Evolutionary conservation across 92 coral and sea anemone genomes (phyloP), one percentile per base, ranked within the genome.

Genomic region (Scolanthus callimorphus): DNA sequence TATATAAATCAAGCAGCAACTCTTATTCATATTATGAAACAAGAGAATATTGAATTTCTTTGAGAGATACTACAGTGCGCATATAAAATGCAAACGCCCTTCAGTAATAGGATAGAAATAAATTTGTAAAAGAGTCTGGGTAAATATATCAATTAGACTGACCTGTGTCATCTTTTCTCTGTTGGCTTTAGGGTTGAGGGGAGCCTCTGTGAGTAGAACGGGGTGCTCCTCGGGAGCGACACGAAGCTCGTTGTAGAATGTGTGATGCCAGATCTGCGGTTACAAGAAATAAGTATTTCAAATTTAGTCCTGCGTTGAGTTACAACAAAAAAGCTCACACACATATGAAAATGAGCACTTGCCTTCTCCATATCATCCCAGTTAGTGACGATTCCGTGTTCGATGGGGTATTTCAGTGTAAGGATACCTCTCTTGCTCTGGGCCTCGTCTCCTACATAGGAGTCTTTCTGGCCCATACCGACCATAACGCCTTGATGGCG

Each of bases 401-500:
- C 97, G 91, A 90, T 90, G 88, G 97, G 97, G 79, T 91, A 91
- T 78, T 91, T 91, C 29, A 91, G 79, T 10, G 97, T 91, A 44
- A 92, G 90, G 45, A 92, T 92, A 80, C 98, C 98, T 92, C 98
- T 78, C 67, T 92, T 92, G 86, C 97, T 91, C 83, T 91, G 97
- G 51, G 97, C 97, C 75, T 91, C 97, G 62, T 91, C 97, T 31
- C 97, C 97, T 60, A 91, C 97, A 59, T 91, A 91, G 56, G 97
- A 91, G 79, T 91, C 97, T 91, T 91, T 91, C 89, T 91, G 97
- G 51, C 97, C 97, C 97, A 91, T 91, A 80, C 97, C 97, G 69
- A 91, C 97, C 97, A 91, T 91, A 74, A 91, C 97, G 67, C 97
- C 97, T 62, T 91, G 97, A 91, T 88, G 96, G 66, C 97, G 92